A percentile compares a stretch with the other conserved stretches of the same genome.
Evolutionary conservation across 2,113 vertebrate species (phyloP).

Genomic region (Prunella himalayana): DNA sequence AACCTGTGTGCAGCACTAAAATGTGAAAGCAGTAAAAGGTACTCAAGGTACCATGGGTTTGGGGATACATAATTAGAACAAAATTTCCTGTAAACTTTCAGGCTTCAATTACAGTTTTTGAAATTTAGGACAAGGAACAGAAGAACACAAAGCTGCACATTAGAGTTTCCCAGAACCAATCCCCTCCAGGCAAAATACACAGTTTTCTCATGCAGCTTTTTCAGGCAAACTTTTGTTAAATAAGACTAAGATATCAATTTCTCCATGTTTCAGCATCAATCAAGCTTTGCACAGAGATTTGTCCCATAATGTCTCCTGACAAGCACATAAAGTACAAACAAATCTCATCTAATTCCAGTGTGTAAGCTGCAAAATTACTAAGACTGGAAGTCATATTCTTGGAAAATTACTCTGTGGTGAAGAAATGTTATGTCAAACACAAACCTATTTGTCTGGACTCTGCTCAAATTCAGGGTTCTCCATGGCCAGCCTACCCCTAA

Average conservation of each 20-base stretch:
- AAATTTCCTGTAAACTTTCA: not conserved
- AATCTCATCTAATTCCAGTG: not conserved
- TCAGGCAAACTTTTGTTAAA: not conserved
- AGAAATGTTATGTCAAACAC: not conserved
- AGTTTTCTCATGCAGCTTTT: not conserved
- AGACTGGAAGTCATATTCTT: not conserved
- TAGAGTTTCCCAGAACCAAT: not conserved
- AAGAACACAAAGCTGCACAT: not conserved
- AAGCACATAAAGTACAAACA: not conserved
- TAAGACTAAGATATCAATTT: not conserved
- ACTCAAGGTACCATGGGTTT: not conserved
- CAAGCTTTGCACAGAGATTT: not conserved
- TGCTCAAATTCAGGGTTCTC: not conserved
- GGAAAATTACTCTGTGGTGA: not conserved
- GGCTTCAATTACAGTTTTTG: not conserved
- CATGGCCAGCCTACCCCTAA: not conserved
- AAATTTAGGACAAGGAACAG: not conserved
- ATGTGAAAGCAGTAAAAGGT: not conserved
- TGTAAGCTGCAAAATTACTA: not conserved
- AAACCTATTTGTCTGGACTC: not conserved
- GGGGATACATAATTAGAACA: not conserved
- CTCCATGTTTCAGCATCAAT: not conserved
- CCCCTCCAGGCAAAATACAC: not conserved
- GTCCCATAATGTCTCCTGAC: not conserved
- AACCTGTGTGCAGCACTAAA: not conserved